Evolutionary conservation across 2,797 vertebrate species (phyloP), one percentile per base, ranked within the genome.

Genomic region (Petrocephalus sullivani): DNA sequence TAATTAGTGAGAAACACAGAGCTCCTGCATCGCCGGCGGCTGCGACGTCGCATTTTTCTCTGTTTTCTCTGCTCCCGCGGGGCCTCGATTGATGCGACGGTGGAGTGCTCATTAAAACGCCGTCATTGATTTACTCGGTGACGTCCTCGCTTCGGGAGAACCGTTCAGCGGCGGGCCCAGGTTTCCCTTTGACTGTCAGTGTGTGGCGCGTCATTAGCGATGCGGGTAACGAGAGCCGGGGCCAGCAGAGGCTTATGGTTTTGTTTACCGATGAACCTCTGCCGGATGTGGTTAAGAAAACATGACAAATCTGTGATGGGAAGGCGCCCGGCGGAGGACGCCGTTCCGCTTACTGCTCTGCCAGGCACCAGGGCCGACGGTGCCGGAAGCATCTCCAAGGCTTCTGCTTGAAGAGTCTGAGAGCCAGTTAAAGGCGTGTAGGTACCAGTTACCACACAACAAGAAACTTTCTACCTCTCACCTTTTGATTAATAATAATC

Each of bases 1-100:
- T 92, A 93, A 94, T 95, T 93, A 94, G 91, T 89, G 87, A 71
- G 54, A 85, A 92, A 91, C 92, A 92, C 90, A 93, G 88, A 94
- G 94, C 92, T 91, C 92, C 94, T 94, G 75, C 75, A 49, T 81
- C 37, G 46, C 37, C 33, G n/a, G 41, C 2, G 16, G 41, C 75
- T 81, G 37, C 37, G n/a, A 37, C 3, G 14, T 81, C 37, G 37
- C 37, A 81, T 81, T 49, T 46, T 49, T 81, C 41, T 81, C 37
- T 49, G 41, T 81, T n/a, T n/a, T n/a, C n/a, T n/a, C n/a, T n/a
- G 75, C 19, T 81, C 33, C 75, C n/a, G 41, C 75, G 75, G 75
- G 75, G 16, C 75, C 37, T n/a, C 75, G 7, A 81, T 49, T 81
- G 33, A 81, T 81, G 75, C 19, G 75, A 81, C 41, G 16, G 75